Base-by-base conservation (phyloP, 2,113 vertebrate species). In the pig (Sus scrofa) region DNA sequence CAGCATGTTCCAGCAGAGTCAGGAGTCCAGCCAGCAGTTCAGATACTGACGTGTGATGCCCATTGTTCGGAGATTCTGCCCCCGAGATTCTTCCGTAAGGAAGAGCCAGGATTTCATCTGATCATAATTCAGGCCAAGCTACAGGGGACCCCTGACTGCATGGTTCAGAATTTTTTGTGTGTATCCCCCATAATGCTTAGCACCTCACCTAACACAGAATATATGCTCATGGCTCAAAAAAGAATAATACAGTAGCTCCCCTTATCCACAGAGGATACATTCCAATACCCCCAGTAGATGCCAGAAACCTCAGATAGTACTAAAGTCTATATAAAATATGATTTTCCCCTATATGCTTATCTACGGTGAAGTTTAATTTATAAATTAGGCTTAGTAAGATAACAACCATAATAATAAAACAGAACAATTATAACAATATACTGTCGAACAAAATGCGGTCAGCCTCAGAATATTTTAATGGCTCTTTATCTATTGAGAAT, bases 31-130 rank as follows among this genome's bases (percentile, higher is more conserved):
- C 73, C 86, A 22, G 79, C 19, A 82, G 82, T 58, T 60, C 27
- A 34, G 67, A 65, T 20, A 8, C 30, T 84, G 70, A 87, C 3
- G 0, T 27, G 44, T 1, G 44, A 70, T 74, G 26, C 63, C 58
- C 70, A 89, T 70, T 92, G 94, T 96, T 93, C 67, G 44, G 37
- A 65, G 79, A 95, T 73, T 73, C 60, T 73, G 62, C 62, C 78
- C 39, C 10, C 90, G 79, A 37, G 26, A 7, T 86, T 96, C 96
- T 87, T 91, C 91, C 50, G 7, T 12, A 34, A 84, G 81, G 32
- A 78, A 94, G 87, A 81, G 24, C 39, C 39, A 68, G 19, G 58
- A 84, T 58, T 86, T 96, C 87, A 70, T 88, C 87, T 87, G 70
- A 86, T 50, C 3, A 0, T 52, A 39, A 60, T 52, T 92, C 50